A percentile compares a stretch with the other conserved stretches of the same genome.
Conservation (phyloP, 1,140 invertebrate genomes). For the Brachionus calyciflorus region DNA sequence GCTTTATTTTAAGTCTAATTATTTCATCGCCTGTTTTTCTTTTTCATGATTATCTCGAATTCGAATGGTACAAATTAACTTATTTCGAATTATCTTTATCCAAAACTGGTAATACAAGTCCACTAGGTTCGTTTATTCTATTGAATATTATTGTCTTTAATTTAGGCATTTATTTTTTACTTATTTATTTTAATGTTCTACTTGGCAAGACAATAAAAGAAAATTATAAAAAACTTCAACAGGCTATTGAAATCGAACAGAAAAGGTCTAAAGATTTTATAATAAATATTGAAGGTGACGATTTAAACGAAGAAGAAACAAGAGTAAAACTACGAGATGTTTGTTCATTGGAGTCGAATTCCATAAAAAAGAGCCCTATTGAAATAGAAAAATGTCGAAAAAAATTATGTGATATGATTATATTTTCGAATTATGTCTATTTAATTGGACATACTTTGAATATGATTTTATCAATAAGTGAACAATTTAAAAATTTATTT, state of each 20-base stretch:
- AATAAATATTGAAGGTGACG: constrained; percentile 3
- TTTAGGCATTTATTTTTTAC: background rate
- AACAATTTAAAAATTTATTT: constrained; percentile 23
- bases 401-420: constrained; percentile 22
- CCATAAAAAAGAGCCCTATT: background rate
- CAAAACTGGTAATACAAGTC: background rate
- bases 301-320: background rate
- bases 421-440: background rate
- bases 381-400: constrained; percentile 9
- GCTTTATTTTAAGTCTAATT: background rate
- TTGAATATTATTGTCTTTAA: background rate
- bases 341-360: background rate
- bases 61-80: constrained; percentile 32
- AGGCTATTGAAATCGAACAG: constrained; percentile 1
- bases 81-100: background rate
- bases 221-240: background rate
- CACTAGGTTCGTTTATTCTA: background rate
- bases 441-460: background rate
- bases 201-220: background rate
- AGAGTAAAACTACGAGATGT: background rate
- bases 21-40: background rate
- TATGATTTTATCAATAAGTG: background rate
- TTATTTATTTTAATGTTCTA: background rate
- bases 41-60: constrained; percentile 34
- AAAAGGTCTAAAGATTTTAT: background rate